These are phyloP conservation scores for Metallyticus violacea DNA, from an alignment of 2,888 invertebrate species.

Conservation along the genomic window DNA sequence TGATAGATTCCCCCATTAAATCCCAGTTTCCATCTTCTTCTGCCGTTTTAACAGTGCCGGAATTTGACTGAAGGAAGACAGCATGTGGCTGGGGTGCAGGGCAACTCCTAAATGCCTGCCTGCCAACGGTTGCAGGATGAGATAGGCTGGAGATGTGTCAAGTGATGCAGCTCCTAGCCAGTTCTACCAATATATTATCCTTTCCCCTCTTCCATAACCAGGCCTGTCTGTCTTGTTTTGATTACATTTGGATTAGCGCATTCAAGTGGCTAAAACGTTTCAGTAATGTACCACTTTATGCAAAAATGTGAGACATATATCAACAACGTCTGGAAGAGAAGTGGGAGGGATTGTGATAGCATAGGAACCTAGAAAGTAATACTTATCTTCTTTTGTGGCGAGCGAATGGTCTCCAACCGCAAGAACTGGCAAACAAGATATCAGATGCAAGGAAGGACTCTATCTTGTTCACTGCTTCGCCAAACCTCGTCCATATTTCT, in stretches of 20 bases:
- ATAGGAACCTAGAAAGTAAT: conserved; percentile 12
- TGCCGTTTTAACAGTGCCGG: neutral
- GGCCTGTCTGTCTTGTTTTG: conserved; percentile 21
- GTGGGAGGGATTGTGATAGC: neutral
- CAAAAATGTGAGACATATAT: conserved; percentile 32
- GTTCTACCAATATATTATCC: neutral
- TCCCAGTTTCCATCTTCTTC: conserved; percentile 6
- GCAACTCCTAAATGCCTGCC: neutral
- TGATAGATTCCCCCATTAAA: conserved; percentile 15
- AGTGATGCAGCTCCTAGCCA: neutral
- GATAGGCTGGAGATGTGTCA: neutral
- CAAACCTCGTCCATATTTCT: conserved; percentile 23
- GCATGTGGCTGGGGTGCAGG: neutral
- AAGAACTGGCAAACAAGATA: conserved; percentile 25
- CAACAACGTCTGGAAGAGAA: conserved; percentile 16
- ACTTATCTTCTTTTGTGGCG: conserved; percentile 28
- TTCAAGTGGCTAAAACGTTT: conserved; percentile 22
- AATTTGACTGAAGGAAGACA: neutral
- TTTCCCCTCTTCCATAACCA: neutral
- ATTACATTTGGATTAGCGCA: conserved; percentile 24
- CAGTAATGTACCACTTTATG: conserved; percentile 30
- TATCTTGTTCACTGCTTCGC: conserved; percentile 21
- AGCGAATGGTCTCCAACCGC: conserved; percentile 27
- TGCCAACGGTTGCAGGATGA: neutral
- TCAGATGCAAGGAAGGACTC: conserved; percentile 25